phyloP scores from a whole-genome alignment of 2,797 vertebrate genomes.

The Chromis chromis region DNA sequence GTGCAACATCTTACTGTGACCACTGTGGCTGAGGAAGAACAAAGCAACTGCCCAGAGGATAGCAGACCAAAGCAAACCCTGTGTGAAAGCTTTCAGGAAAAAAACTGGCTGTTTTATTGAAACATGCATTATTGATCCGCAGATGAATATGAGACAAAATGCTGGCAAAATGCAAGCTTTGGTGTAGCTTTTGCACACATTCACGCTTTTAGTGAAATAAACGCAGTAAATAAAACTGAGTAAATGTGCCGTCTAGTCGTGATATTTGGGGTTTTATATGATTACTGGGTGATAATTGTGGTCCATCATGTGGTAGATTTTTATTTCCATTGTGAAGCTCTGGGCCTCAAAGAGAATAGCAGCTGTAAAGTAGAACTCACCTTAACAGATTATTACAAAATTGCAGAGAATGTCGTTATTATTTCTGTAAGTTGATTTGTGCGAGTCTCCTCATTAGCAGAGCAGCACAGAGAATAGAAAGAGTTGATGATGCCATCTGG shows the following conservation, averaged over 20 bases:
- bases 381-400: background rate
- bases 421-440: too few species aligned
- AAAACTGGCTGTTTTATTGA: slow-evolving; percentile 13
- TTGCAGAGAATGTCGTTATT: too few species aligned
- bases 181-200: slow-evolving; percentile 2
- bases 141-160: slow-evolving; percentile 16
- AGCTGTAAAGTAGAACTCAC: background rate
- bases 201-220: background rate
- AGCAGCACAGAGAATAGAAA: background rate
- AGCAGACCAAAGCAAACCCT: slow-evolving; percentile 1
- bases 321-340: background rate
- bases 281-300: background rate
- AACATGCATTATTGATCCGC: slow-evolving; percentile 32
- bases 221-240: too few species aligned
- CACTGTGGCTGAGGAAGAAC: slow-evolving; percentile 20
- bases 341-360: background rate
- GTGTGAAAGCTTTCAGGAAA: slow-evolving; percentile 11
- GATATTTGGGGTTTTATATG: background rate
- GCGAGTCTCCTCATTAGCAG: background rate
- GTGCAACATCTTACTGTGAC: slow-evolving; percentile 17
- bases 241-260: background rate
- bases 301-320: background rate
- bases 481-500: background rate
- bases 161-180: background rate
- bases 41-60: slow-evolving; percentile 28